Evolutionary conservation across 2,113 vertebrate species (phyloP).

Genomic region (Paracanthobrama guichenoti): DNA sequence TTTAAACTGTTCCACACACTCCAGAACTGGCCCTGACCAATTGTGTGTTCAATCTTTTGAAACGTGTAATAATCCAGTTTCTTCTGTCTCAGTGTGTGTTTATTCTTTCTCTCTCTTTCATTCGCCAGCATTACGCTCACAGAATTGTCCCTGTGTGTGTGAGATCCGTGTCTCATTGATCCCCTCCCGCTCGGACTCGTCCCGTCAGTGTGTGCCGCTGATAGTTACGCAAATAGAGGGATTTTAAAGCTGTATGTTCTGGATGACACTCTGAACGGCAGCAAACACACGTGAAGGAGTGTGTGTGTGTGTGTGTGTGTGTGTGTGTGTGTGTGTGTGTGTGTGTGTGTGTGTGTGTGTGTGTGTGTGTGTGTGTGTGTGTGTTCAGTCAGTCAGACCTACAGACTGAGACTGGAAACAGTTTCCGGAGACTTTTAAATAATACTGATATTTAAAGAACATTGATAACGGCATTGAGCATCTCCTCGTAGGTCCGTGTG

Average conservation of each 20-base stretch:
- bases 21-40: too few relatives aligned
- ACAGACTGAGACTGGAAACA: neutral
- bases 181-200: neutral
- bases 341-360: too few relatives aligned
- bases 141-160: neutral
- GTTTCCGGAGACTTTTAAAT: neutral
- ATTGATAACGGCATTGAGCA: too few relatives aligned
- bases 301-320: too few relatives aligned
- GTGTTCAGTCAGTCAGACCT: neutral
- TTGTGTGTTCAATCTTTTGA: too few relatives aligned
- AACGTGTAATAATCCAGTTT: too few relatives aligned
- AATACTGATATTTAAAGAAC: neutral
- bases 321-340: too few relatives aligned
- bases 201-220: neutral
- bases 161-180: neutral
- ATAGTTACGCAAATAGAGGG: constrained; percentile 12
- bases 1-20: too few relatives aligned
- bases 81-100: too few relatives aligned
- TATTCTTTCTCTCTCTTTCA: too few relatives aligned
- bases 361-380: too few relatives aligned
- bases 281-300: neutral
- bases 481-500: neutral
- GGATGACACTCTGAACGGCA: neutral
- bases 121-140: too few relatives aligned
- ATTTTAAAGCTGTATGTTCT: constrained; percentile 10